phyloP scores from a whole-genome alignment of 2,113 vertebrate genomes.

The Campylomormyrus tamandua region DNA sequence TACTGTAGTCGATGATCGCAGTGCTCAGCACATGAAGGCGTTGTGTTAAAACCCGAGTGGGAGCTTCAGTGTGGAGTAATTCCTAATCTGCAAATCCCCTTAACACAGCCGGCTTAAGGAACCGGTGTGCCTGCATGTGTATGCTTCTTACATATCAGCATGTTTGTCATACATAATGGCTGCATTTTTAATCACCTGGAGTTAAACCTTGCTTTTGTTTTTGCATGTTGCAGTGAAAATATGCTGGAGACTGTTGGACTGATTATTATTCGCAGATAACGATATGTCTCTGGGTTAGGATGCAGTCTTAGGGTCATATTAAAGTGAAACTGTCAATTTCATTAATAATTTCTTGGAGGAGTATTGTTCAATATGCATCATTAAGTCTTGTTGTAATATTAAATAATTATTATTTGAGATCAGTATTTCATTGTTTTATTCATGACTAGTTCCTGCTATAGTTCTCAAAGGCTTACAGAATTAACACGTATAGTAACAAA shows the following conservation, averaged over 20 bases:
- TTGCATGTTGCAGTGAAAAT: background rate
- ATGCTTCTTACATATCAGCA: background rate
- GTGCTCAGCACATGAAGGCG: constrained; percentile 44
- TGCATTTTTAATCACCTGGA: background rate
- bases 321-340: background rate
- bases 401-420: background rate
- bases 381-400: background rate
- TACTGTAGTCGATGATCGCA: background rate
- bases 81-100: constrained; percentile 17
- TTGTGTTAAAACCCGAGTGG: constrained; percentile 26
- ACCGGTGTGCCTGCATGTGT: background rate
- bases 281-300: background rate
- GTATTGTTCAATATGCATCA: background rate
- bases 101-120: background rate
- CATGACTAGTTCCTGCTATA: background rate
- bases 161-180: background rate
- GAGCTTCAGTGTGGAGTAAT: background rate
- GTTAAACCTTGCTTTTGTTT: background rate
- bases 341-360: background rate
- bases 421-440: background rate
- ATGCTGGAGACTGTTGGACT: background rate
- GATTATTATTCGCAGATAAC: background rate
- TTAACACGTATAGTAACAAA: background rate
- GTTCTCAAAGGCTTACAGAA: background rate
- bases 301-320: background rate